Evolutionary conservation across 2,888 invertebrate species (phyloP), one percentile per base, ranked within the genome.

Genomic region (Chalcis sispes): DNA sequence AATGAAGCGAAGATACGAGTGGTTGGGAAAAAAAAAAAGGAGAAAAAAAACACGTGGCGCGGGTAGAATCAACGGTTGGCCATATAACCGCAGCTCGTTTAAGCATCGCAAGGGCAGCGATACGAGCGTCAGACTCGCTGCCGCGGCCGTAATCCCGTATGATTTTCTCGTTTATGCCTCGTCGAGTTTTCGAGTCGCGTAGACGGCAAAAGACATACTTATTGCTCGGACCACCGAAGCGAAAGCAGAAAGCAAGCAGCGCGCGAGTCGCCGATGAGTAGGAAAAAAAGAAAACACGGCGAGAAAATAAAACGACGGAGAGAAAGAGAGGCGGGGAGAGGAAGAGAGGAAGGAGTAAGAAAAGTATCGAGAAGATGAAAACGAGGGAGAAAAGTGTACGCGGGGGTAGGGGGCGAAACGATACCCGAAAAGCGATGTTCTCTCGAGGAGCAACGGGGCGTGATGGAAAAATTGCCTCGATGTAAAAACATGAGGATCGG

Each of bases 381-480:
- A n/a, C n/a, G 32, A 5, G 40, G 15, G n/a, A 8, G 54, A 18
- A 20, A 27, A 40, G 40, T 27, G 58, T 15, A 10, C 40, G 50
- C 59, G 69, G 72, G 58, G 65, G 62, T 7, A 56, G n/a, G n/a
- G n/a, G n/a, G 75, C 78, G 67, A 27, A 27, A 18, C 20, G 82
- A 78, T 81, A 78, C 82, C 81, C 81, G 82, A 81, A 81, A 81
- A 82, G 83, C 81, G 83, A 81, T 83, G 84, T 83, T 8, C n/a
- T 46, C 2, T 15, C 8, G 23, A 36, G 42, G 79, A 66, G 70
- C 83, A 80, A 83, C 87, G 85, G 83, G 85, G 86, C 88, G 85
- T 85, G 83, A 87, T 88, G 83, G 87, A 87, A 87, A 88, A 88
- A 88, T 88, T 88, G 88, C 88, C 86, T 85, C 87, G 85, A 88